phyloP scores from a whole-genome alignment of 1,140 invertebrate species.

The Magallana ariakensis region DNA sequence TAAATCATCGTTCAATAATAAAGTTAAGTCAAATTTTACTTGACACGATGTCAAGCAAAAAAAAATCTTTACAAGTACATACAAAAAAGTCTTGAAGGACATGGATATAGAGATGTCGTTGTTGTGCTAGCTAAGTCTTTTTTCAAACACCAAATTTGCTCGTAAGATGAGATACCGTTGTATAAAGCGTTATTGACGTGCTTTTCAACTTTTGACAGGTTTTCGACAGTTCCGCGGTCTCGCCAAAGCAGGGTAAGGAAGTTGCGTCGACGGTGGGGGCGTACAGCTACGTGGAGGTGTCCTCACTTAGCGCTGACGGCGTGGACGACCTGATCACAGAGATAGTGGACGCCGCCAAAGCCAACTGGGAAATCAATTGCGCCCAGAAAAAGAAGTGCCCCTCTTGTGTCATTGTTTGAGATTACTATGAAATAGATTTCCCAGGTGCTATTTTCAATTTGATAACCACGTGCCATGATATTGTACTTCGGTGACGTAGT shows the following conservation, averaged over 20 bases:
- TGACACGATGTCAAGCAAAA: too few relatives aligned
- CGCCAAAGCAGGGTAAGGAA: constrained; percentile 86
- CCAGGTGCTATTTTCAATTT: neutral
- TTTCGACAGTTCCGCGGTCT: constrained; percentile 79
- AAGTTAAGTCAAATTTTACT: too few relatives aligned
- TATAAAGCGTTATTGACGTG: neutral
- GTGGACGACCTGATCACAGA: constrained; percentile 78
- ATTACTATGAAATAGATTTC: neutral
- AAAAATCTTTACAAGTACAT: too few relatives aligned
- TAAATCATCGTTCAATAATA: too few relatives aligned
- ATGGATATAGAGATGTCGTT: too few relatives aligned
- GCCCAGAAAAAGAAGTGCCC: constrained; percentile 48
- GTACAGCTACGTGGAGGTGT: constrained; percentile 94
- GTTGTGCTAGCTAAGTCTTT: too few relatives aligned
- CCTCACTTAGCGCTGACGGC: constrained; percentile 93
- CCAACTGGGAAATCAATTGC: constrained; percentile 49
- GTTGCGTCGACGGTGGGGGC: constrained; percentile 86
- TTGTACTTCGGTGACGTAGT: too few relatives aligned
- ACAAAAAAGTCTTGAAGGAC: too few relatives aligned
- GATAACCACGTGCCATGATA: neutral
- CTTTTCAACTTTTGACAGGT: constrained; percentile 35
- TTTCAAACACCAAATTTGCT: too few relatives aligned
- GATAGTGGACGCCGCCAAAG: constrained; percentile 58
- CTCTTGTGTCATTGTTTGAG: constrained; percentile 63
- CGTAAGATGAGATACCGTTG: too few relatives aligned